phyloP scores from a whole-genome alignment of 1,140 invertebrate species.

The Caenorhabditis latens region DNA sequence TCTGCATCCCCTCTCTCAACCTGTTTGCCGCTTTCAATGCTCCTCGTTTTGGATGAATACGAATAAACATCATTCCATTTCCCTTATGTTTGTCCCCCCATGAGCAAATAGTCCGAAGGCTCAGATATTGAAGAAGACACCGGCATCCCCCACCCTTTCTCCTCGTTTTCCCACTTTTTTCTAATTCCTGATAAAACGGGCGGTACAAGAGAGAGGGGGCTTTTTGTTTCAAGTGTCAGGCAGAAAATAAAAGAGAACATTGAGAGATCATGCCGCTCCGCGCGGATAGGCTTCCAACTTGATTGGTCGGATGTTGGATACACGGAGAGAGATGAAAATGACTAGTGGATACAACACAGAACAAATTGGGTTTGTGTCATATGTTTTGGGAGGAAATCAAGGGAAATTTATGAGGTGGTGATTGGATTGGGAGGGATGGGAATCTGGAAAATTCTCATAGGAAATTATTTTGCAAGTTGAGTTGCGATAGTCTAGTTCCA shows the following conservation, averaged over 20 bases:
- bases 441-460: too few relatives aligned
- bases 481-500: too few relatives aligned
- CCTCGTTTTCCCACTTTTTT: too few relatives aligned
- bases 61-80: slow-evolving; percentile 7
- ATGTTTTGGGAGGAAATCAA: too few relatives aligned
- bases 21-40: background rate
- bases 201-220: background rate
- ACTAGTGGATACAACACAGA: too few relatives aligned
- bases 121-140: background rate
- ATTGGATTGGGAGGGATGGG: too few relatives aligned
- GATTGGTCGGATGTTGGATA: background rate
- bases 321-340: too few relatives aligned
- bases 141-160: too few relatives aligned
- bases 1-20: background rate
- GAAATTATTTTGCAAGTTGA: too few relatives aligned
- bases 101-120: slow-evolving; percentile 11
- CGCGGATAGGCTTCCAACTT: slow-evolving; percentile 7
- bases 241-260: background rate
- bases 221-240: slow-evolving; percentile 10
- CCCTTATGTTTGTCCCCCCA: background rate
- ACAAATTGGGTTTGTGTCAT: too few relatives aligned
- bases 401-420: too few relatives aligned
- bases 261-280: background rate
- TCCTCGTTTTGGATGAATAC: slow-evolving; percentile 16
- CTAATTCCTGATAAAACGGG: slow-evolving; percentile 24